Conservation (phyloP, 2,888 invertebrate genomes). For the Boloria euphrosyne region DNA sequence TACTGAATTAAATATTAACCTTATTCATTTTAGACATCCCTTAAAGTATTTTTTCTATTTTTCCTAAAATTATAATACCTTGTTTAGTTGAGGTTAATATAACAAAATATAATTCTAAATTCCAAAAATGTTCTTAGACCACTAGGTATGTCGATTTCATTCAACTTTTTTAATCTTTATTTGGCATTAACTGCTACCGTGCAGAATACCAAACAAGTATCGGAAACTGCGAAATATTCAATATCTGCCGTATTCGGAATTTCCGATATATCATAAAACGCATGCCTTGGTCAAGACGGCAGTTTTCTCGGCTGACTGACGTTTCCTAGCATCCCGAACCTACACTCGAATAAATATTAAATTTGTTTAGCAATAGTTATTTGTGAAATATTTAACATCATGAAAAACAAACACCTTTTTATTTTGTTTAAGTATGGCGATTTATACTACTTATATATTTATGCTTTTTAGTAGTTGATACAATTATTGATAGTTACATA, state of each 20-base stretch:
- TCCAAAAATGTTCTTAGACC: conserved; percentile 14
- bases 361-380: background rate
- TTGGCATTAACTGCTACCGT: conserved; percentile 2
- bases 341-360: conserved; percentile 1
- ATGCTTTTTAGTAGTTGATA: no score
- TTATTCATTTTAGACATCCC: no score
- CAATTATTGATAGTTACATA: no score
- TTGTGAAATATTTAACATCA: background rate
- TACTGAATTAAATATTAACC: no score
- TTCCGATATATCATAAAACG: conserved; percentile 27
- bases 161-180: conserved; percentile 8
- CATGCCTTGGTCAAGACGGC: conserved; percentile 33
- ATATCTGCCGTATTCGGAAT: conserved; percentile 24
- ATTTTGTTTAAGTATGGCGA: background rate
- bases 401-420: background rate
- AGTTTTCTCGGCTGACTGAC: conserved; percentile 30
- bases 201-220: conserved; percentile 11
- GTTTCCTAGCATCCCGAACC: background rate
- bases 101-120: background rate
- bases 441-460: no score
- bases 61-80: no score
- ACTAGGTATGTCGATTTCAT: conserved; percentile 19
- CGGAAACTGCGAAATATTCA: conserved; percentile 25
- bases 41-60: no score
- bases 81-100: no score